Base-by-base conservation (phyloP, 2,113 vertebrate genomes). In the Poicephalus gulielmi region DNA sequence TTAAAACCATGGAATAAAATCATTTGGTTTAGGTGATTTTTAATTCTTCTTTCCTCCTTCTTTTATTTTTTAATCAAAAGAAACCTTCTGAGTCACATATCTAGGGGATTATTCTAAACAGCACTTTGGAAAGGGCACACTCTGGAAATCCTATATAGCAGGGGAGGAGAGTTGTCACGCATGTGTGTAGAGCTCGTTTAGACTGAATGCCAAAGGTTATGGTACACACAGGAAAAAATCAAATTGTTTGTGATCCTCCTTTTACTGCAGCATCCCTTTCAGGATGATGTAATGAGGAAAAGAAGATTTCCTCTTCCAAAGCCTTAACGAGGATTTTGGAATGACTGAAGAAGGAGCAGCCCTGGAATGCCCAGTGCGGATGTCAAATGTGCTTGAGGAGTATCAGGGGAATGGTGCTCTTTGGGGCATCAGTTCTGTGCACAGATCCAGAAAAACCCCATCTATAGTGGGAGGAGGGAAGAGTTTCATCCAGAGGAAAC, bases 1-100 rank as follows among this genome's bases (percentile, higher is more conserved):
- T 94, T 87, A 93, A 96, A 96, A 95, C 90, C 92, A 84, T 6
- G 53, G 95, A 73, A 86, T 60, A 79, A 92, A 94, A 95, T 95
- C 7, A 6, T 30, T 73, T 22, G 13, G 84, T 44, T 27, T 66
- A 90, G 97, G 90, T 94, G 88, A 55, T 46, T 83, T 69, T 88
- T 80, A 89, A 64, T 89, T 90, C 86, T 77, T 89, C 78, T 91
- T 89, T 93, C 74, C 41, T 88, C 81, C 39, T 79, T 35, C 74
- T 94, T 82, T 73, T 79, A 9, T 74, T 81, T 80, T 66, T 68
- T 44, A 87, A 87, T 73, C 50, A 88, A 94, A 97, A 93, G 88
- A 83, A 87, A 60, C 19, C 35, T 88, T 92, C 7, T 10, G 88
- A 90, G 81, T 69, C 46, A 46, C 89, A 79, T 74, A 62, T 81